These are phyloP conservation scores for Nephrocerus scutellatus DNA, from an alignment of 2,888 invertebrate species.

Conservation along the genomic window DNA sequence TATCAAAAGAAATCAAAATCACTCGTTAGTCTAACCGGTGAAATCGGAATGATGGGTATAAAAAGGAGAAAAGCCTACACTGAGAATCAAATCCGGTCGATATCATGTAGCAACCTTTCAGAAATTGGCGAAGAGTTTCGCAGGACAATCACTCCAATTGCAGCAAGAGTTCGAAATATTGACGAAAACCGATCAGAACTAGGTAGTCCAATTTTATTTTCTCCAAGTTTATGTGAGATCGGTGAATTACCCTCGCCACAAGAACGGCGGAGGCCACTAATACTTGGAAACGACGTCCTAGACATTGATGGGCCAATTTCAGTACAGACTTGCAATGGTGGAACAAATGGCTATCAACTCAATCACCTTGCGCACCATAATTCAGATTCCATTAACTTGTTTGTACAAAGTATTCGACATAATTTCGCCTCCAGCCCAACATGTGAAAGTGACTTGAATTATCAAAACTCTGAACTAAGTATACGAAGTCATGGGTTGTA, in stretches of 20 bases:
- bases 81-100: constrained; percentile 27
- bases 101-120: constrained; percentile 27
- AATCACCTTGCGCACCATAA: too few relatives aligned
- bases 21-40: constrained; percentile 18
- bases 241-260: constrained; percentile 26
- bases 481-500: constrained; percentile 59
- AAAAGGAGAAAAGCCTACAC: constrained; percentile 18
- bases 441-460: constrained; percentile 59
- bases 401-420: constrained; percentile 23
- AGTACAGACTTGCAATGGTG: constrained; percentile 13
- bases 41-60: constrained; percentile 5
- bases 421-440: constrained; percentile 42
- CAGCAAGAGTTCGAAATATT: constrained; percentile 11
- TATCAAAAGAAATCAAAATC: constrained; percentile 27
- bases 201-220: constrained; percentile 30
- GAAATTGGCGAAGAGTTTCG: constrained; percentile 17
- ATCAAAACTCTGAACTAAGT: constrained; percentile 60
- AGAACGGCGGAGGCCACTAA: constrained; percentile 23
- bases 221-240: constrained; percentile 32
- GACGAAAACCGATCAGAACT: constrained; percentile 7
- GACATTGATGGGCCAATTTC: constrained; percentile 17
- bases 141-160: constrained; percentile 5
- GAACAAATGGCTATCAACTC: constrained; percentile 14
- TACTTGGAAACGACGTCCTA: constrained; percentile 18
- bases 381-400: constrained; percentile 26